These are phyloP conservation scores for Zeus faber DNA, from an alignment of 2,113 vertebrate species.

Conservation along the genomic window DNA sequence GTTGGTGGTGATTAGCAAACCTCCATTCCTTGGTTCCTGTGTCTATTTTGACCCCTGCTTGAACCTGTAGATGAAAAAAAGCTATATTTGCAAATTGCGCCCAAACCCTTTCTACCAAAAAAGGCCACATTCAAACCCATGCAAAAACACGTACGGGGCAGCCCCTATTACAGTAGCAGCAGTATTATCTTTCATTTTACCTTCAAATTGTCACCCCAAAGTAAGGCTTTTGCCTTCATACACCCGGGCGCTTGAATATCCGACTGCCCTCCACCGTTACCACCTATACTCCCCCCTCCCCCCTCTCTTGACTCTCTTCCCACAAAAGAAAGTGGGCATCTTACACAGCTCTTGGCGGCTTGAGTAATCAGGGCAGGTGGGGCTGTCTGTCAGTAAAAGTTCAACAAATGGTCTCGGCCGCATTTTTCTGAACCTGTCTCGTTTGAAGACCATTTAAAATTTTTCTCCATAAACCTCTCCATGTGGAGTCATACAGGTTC, in stretches of 20 bases:
- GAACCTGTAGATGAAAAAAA: too few relatives aligned
- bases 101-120: not conserved
- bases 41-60: too few relatives aligned
- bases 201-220: conserved; percentile 32
- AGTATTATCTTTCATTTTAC: conserved; percentile 40
- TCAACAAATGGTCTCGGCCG: conserved; percentile 26
- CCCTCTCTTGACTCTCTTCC: too few relatives aligned
- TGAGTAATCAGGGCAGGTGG: conserved; percentile 41
- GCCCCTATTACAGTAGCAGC: conserved; percentile 12
- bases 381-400: conserved; percentile 18
- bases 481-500: not conserved
- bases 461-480: not conserved
- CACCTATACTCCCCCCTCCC: conserved; percentile 5
- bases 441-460: not conserved
- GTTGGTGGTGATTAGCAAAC: too few relatives aligned
- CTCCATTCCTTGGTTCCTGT: too few relatives aligned
- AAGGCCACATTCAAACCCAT: too few relatives aligned
- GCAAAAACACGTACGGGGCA: too few relatives aligned
- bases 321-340: conserved; percentile 14
- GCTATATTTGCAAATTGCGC: too few relatives aligned
- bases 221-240: conserved; percentile 13
- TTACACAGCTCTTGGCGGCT: conserved; percentile 30
- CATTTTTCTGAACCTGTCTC: not conserved
- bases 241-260: not conserved
- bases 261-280: not conserved